phyloP scores from a whole-genome alignment of 1,140 invertebrate species.

The Drosophila auraria region DNA sequence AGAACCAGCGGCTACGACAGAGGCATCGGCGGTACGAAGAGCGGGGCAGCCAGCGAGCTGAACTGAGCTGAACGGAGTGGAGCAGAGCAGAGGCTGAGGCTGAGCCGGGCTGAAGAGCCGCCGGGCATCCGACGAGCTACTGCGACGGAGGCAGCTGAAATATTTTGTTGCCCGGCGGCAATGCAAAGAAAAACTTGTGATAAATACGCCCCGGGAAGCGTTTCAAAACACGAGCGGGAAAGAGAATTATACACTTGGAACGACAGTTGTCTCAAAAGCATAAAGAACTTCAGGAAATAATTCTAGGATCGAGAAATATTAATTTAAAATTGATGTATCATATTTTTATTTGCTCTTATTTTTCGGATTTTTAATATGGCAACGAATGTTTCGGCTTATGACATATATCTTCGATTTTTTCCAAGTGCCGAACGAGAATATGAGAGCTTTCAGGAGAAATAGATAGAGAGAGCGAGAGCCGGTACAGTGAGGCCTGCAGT shows the following conservation, averaged over 20 bases:
- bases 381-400: no score
- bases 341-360: no score
- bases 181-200: constrained; percentile 85
- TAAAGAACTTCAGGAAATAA: neutral
- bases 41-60: constrained; percentile 31
- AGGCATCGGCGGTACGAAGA: constrained; percentile 41
- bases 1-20: constrained; percentile 46
- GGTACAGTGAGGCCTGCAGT: constrained; percentile 62
- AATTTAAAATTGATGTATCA: no score
- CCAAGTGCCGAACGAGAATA: neutral
- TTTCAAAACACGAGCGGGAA: constrained; percentile 73
- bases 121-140: constrained; percentile 25
- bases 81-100: constrained; percentile 25
- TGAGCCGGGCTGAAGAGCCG: constrained; percentile 19
- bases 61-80: constrained; percentile 11
- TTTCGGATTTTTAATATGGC: no score
- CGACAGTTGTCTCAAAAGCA: neutral
- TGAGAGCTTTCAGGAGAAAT: neutral
- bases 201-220: constrained; percentile 78
- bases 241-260: constrained; percentile 10
- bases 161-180: constrained; percentile 75
- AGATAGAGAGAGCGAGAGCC: constrained; percentile 7
- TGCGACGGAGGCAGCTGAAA: constrained; percentile 75
- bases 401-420: neutral
- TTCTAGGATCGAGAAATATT: neutral